Conservation (phyloP, 2,888 invertebrate genomes). For the Nephrotoma appendiculata region DNA sequence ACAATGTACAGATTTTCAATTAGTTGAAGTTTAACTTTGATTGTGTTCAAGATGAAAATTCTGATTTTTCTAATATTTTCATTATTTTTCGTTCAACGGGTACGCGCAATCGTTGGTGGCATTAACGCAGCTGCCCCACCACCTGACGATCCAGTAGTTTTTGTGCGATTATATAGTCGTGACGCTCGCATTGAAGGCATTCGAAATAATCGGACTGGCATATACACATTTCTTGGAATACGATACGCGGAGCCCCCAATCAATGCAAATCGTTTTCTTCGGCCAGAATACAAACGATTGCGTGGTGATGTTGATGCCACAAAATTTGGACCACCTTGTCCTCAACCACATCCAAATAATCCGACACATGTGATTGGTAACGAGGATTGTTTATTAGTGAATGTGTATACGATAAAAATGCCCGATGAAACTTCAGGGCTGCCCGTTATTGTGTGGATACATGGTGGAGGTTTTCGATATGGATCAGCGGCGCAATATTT, state of each 20-base stretch:
- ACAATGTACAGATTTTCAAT: background rate
- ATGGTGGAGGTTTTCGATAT: constrained; percentile 60
- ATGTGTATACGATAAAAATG: constrained; percentile 60
- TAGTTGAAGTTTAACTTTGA: background rate
- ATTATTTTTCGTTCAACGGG: background rate
- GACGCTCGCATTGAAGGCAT: constrained; percentile 50
- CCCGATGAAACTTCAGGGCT: constrained; percentile 46
- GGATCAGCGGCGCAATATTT: constrained; percentile 63
- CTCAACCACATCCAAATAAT: constrained; percentile 38
- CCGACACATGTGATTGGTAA: constrained; percentile 31
- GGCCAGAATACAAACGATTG: constrained; percentile 34
- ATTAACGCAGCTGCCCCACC: constrained; percentile 48
- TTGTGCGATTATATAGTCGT: constrained; percentile 44
- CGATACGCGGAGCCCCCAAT: constrained; percentile 48
- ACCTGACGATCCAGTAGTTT: constrained; percentile 55
- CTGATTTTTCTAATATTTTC: background rate
- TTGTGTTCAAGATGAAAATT: background rate
- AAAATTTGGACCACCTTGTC: constrained; percentile 41
- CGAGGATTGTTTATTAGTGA: constrained; percentile 62
- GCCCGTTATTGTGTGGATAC: constrained; percentile 65
- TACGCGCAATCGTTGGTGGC: constrained; percentile 48
- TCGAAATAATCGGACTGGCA: constrained; percentile 41
- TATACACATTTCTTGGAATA: constrained; percentile 60
- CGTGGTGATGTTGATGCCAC: constrained; percentile 45
- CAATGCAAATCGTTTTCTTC: constrained; percentile 41